These are phyloP conservation scores for Lasiurus cinereus DNA, from an alignment of 2,113 vertebrate genomes.

Conservation along the genomic window DNA sequence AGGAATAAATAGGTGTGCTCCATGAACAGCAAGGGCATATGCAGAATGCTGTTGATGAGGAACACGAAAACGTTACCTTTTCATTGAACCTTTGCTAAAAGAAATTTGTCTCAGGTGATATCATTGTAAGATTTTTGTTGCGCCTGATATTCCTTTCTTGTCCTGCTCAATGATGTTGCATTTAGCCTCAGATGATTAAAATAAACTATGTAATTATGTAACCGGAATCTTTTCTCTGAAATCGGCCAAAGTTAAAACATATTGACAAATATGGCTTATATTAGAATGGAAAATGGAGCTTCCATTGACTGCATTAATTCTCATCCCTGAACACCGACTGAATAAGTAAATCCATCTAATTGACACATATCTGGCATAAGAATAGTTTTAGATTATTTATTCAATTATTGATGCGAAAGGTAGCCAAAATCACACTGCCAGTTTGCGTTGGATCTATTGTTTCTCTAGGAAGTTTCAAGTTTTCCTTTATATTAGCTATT, in stretches of 20 bases:
- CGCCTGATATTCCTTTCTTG: not conserved
- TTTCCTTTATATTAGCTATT: not conserved
- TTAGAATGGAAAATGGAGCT: not conserved
- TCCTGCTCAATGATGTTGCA: not conserved
- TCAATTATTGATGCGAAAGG: not conserved
- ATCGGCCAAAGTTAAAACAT: not conserved
- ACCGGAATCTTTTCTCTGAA: not conserved
- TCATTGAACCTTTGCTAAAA: slow-evolving; percentile 47
- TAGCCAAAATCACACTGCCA: not conserved
- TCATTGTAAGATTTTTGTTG: slow-evolving; percentile 47
- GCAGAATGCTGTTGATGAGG: slow-evolving; percentile 66
- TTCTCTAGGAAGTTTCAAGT: not conserved
- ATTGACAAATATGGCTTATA: not conserved
- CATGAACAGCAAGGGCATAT: slow-evolving; percentile 65
- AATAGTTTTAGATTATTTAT: not conserved
- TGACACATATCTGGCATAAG: not conserved
- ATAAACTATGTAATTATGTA: not conserved
- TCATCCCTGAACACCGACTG: not conserved
- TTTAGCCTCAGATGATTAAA: slow-evolving; percentile 30
- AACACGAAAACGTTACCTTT: slow-evolving; percentile 64
- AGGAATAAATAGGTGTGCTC: slow-evolving; percentile 60
- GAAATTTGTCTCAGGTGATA: not conserved
- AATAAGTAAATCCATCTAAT: not conserved
- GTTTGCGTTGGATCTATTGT: not conserved
- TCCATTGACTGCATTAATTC: not conserved